Evolutionary conservation across 92 coral and sea anemone genomes (phyloP), one percentile per base, ranked within the genome.

Genomic region (Phenganax subtilis): DNA sequence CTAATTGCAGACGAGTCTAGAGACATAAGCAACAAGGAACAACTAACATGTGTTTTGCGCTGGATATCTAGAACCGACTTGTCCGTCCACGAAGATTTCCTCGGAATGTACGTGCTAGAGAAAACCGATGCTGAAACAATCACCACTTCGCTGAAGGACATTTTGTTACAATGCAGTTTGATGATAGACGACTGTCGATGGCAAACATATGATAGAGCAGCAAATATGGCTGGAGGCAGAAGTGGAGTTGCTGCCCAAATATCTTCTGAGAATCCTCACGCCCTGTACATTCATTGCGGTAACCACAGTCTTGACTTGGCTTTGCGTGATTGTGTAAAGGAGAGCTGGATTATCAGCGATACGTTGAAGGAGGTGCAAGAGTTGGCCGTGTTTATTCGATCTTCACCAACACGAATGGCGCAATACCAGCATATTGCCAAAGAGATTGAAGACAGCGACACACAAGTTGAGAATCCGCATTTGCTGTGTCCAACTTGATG

Each of bases 151-250:
- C 17, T 82, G 14, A 70, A 71, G 66, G 85, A 82, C 72, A 75
- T 82, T 56, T 61, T 71, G 64, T 60, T 82, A 80, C 85, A 71
- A 82, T 54, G 78, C 16, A 72, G 60, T 51, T 70, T 81, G 78
- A 57, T 54, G 76, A 55, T 71, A 52, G 55, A 57, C 52, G 70
- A 69, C 67, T 71, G 78, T 82, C 65, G 85, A 51, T 71, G 78
- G 77, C 85, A 82, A 60, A 72, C 85, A 72, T 82, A 82, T 25
- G 70, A 82, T 37, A 80, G 79, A 44, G 85, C 85, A 53, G 68
- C 85, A 67, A 72, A 71, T 51, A 82, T 82, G 78, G 29, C 76
- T 52, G 85, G 80, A 57, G n/a, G 64, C 69, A 20, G 20, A 71
- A 69, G 55, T 72, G 68, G 79, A 71, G 85, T 82, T 58, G 85